Base-by-base conservation (phyloP, 2,113 vertebrate species). In the Percopsis transmontana region DNA sequence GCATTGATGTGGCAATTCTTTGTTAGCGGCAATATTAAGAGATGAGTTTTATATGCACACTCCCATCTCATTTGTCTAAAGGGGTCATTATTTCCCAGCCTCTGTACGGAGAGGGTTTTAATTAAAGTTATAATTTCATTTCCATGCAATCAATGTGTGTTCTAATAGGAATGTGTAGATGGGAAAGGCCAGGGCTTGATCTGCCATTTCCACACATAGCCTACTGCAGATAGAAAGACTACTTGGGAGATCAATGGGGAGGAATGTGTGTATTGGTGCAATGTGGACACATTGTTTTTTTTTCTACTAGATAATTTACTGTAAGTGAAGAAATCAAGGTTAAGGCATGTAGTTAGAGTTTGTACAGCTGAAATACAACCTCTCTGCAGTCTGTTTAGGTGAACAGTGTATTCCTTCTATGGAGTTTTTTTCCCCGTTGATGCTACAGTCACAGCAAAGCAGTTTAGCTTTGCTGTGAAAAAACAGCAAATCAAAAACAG, bases 81-180 rank as follows among this genome's bases (percentile, higher is more conserved):
- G 48, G 75, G 74, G 58, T 79, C 76, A 86, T 84, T 84, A 84
- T 78, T 75, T 68, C 58, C 45, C 18, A 39, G 47, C 56, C 45
- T 81, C 76, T 66, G 24, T 81, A 70, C 70, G 50, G 79, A 74
- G 58, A 71, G 56, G 62, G 64, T 33, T 82, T 86, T 90, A 82
- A 85, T 86, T 86, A 84, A 86, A 79, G 60, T 73, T 76, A 81
- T 82, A 79, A 76, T 85, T 80, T 74, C 63, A 75, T 83, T 83
- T 80, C 69, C 63, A 44, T 47, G 61, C 65, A 82, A 83, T 87
- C 82, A 86, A 67, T 82, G 79, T 66, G 33, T 67, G 53, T 72
- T 86, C 59, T 78, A 81, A 84, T 66, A 66, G 65, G 68, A 74
- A 70, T 3, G 56, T 72, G 58, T 41, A 23, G 57, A 75, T 38